Evolutionary conservation across 2,888 invertebrate genomes (phyloP), one percentile per base, ranked within the genome.

Genomic region (Sinhomidia bicolor): DNA sequence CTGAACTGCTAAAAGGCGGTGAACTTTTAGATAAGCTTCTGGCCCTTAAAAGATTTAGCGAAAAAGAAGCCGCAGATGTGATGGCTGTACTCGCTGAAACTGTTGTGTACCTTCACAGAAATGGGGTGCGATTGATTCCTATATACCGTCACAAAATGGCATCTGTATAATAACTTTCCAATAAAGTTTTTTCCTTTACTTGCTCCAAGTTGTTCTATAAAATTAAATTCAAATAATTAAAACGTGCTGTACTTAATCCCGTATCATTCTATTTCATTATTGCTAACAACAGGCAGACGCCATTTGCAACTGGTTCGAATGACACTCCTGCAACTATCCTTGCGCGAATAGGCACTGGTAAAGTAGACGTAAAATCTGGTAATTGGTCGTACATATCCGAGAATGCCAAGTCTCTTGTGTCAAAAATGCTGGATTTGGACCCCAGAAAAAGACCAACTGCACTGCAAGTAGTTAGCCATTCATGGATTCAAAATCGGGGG

Each of bases 371-470:
- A 14, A 94, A 94, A 41, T 94, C 94, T 41, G 97, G 97, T 4
- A 95, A 96, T 91, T 99, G 99, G 99, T 95, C 95, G 41, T 94
- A 95, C 89, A 96, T 99, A 88, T 98, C 98, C 0, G 93, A 94
- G 26, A 96, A 96, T 91, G 99, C 98, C 0, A 98, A 95, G 94
- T 95, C 97, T 93, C 95, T 99, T 89, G 96, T 99, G 14, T 95
- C 96, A 10, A 96, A 97, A 93, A 99, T 99, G 98, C 94, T 99
- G 92, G 98, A 99, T 93, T 96, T 99, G 90, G 98, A 99, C 94
- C 99, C 99, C 23, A 96, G 96, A 92, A 95, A 96, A 93, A 95
- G 99, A 83, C 97, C 98, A 89, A 96, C 97, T 9, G 98, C 99
- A n/a, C 95, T 95, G 44, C 96, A 97, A 93, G 96, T 99, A 88